A percentile compares a stretch with the other conserved stretches of the same genome.
Conservation (phyloP, 2,797 vertebrate genomes). For the Falco peregrinus region DNA sequence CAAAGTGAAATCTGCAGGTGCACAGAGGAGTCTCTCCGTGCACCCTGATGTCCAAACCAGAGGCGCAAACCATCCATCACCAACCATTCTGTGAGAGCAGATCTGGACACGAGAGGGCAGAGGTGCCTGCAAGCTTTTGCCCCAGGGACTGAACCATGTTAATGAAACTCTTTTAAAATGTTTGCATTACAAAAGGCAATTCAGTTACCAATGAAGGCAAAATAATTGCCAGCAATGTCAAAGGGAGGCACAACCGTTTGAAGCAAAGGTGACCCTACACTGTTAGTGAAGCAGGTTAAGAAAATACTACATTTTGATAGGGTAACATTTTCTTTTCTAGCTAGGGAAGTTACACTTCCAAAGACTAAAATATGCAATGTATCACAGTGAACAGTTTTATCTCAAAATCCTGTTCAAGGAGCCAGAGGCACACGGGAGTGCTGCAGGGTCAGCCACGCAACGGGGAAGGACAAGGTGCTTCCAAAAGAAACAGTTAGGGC, state of each 20-base stretch:
- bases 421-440: not conserved
- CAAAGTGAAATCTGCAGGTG: not conserved
- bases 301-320: not conserved
- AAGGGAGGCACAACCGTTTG: not conserved
- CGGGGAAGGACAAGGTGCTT: not conserved
- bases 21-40: fast-evolving
- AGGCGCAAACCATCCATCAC: fast-evolving
- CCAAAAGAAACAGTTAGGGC: not conserved
- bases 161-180: not conserved
- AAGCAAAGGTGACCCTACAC: not conserved
- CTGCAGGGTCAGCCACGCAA: not conserved
- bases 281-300: not conserved
- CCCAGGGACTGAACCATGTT: not conserved
- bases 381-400: not conserved
- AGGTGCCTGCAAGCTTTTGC: not conserved
- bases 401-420: not conserved
- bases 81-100: not conserved
- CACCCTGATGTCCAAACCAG: not conserved
- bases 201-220: not conserved
- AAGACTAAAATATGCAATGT: not conserved
- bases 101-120: not conserved
- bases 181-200: not conserved
- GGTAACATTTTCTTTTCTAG: not conserved
- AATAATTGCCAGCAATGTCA: not conserved
- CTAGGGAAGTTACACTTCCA: not conserved